Conservation (phyloP, 1,140 invertebrate genomes). For the Pararge aegeria region DNA sequence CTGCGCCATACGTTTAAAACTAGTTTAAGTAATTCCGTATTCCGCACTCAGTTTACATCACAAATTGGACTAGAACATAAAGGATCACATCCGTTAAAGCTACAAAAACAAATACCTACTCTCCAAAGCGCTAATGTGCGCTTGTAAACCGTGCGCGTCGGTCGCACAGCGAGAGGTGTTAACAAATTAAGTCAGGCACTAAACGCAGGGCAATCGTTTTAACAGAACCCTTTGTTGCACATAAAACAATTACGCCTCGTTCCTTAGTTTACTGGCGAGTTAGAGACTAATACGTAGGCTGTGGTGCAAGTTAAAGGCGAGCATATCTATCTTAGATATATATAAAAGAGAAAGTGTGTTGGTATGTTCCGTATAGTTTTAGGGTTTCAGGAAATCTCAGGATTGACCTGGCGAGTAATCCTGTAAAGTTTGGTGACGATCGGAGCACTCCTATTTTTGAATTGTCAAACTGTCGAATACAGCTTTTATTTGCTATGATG, state of each 20-base stretch:
- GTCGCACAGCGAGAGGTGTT: constrained; percentile 16
- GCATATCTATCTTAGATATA: not conserved
- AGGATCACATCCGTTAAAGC: constrained; percentile 1
- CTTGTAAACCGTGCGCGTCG: constrained; percentile 9
- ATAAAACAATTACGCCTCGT: constrained; percentile 29
- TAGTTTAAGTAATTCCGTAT: no score
- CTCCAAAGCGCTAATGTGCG: not conserved
- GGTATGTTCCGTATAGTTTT: no score
- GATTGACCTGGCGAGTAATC: no score
- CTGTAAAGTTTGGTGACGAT: no score
- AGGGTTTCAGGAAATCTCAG: no score
- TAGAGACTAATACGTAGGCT: not conserved
- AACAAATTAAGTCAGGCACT: constrained; percentile 24
- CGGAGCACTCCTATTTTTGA: no score
- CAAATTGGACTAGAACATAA: constrained; percentile 1
- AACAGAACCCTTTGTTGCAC: constrained; percentile 13
- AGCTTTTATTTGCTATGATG: no score
- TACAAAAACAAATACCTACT: not conserved
- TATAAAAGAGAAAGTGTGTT: no score
- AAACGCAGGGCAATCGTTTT: constrained; percentile 12
- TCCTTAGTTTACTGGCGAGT: constrained; percentile 15
- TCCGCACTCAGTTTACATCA: not conserved
- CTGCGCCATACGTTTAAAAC: no score
- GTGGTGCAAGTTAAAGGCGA: constrained; percentile 1
- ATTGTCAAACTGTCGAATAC: no score